phyloP scores from a whole-genome alignment of 2,888 invertebrate genomes.

The Caenorhabditis sp. region DNA sequence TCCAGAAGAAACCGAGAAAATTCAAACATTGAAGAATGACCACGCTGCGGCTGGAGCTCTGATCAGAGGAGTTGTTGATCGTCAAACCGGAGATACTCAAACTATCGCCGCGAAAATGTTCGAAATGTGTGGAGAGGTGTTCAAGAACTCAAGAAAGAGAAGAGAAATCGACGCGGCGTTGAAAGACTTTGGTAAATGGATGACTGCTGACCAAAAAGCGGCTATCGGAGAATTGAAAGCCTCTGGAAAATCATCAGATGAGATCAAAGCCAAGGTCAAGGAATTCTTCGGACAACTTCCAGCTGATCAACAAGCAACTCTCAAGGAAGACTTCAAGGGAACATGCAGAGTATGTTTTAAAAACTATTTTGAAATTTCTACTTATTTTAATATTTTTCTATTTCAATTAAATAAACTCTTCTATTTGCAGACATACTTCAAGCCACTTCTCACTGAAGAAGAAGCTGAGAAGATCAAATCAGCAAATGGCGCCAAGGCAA shows the following conservation, averaged over 20 bases:
- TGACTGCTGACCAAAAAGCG: slow-evolving; percentile 49
- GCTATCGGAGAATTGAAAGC: slow-evolving; percentile 20
- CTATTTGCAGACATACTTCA: slow-evolving; percentile 27
- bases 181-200: slow-evolving; percentile 40
- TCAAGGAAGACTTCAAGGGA: slow-evolving; percentile 47
- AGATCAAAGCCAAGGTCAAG: slow-evolving; percentile 51
- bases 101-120: slow-evolving; percentile 42
- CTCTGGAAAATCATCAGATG: slow-evolving; percentile 43
- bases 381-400: no score
- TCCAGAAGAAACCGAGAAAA: slow-evolving; percentile 44
- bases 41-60: slow-evolving; percentile 30
- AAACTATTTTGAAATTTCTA: no score
- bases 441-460: slow-evolving; percentile 28
- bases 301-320: slow-evolving; percentile 27
- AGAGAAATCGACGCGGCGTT: slow-evolving; percentile 35
- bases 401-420: no score
- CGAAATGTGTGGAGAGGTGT: slow-evolving; percentile 14
- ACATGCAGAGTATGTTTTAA: slow-evolving; percentile 35
- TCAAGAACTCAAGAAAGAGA: slow-evolving; percentile 7
- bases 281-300: slow-evolving; percentile 52
- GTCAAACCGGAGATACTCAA: slow-evolving; percentile 36
- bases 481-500: slow-evolving; percentile 21
- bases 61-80: slow-evolving; percentile 40
- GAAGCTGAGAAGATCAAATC: slow-evolving; percentile 39
- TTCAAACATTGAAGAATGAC: slow-evolving; percentile 7